Base-by-base conservation (phyloP, 2,888 invertebrate species). In the Drosophila barbarae region DNA sequence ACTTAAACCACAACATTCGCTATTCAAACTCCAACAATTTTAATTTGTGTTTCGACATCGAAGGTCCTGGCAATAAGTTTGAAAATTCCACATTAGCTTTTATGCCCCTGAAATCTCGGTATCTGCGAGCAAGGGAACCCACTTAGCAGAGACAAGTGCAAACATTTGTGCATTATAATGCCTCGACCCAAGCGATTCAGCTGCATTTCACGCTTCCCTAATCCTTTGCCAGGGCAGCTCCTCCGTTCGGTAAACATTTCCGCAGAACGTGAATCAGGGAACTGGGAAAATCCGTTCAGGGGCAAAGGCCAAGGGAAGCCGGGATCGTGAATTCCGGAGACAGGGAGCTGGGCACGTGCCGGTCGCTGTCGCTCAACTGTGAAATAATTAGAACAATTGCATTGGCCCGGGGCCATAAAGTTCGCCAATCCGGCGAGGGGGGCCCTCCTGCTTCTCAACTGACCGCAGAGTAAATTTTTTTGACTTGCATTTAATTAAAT, bases 401-500 rank as follows among this genome's bases (percentile, higher is more conserved):
- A 82, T 81, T 77, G 47, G 69, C 59, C 57, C 44, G 38, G 47
- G 52, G 58, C 53, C 59, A 68, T 55, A 59, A 61, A 70, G 52
- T 61, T 57, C 36, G 53, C 30, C 30, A 8, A 18, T 28, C 3
- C 28, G 23, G 1, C 1, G 18, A 1, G 18, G 18, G 26, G 18
- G n/a, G 34, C 30, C 23, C 35, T 23, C 8, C 23, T 5, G 6
- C 46, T 6, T 9, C 46, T n/a, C 10, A 41, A 12, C 38, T 46
- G 32, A 39, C 56, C 44, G 15, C 51, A 60, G 44, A 41, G 46
- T 18, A 18, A 58, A 44, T 44, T 65, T 65, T 80, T 68, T 61
- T 60, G 71, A 67, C 69, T 73, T 81, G 50, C 50, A 69, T 75
- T 77, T 85, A 85, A 85, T 81, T 85, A 79, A 82, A 79, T 71